Conservation (phyloP, 2,888 invertebrate genomes). For the Clanis bilineata region DNA sequence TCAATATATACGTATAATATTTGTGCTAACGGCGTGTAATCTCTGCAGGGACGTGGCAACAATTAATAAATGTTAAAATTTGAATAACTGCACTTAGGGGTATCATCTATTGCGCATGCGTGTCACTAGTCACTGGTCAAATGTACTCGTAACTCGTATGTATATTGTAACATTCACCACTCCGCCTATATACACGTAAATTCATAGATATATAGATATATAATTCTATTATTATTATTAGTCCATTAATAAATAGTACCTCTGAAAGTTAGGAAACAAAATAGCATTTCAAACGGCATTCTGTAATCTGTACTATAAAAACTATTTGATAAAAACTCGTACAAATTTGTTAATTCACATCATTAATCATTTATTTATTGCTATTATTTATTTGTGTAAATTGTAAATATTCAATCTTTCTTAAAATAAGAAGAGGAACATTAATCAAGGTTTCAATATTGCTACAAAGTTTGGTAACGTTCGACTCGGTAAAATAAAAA, state of each 20-base stretch:
- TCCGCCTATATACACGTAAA: slow-evolving; percentile 73
- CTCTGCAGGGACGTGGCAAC: slow-evolving; percentile 71
- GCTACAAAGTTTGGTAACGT: slow-evolving; percentile 78
- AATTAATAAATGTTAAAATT: slow-evolving; percentile 78
- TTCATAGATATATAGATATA: slow-evolving; percentile 84
- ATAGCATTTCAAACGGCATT: slow-evolving; percentile 74
- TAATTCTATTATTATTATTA: slow-evolving; percentile 78
- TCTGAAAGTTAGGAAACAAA: slow-evolving; percentile 84
- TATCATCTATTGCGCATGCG: slow-evolving; percentile 61
- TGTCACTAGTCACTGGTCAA: not conserved
- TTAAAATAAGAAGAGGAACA: slow-evolving; percentile 83
- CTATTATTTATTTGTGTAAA: slow-evolving; percentile 76
- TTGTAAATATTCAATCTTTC: slow-evolving; percentile 82
- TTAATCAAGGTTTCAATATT: slow-evolving; percentile 79
- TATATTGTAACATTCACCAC: slow-evolving; percentile 62
- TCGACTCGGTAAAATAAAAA: slow-evolving; percentile 66
- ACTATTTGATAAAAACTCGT: slow-evolving; percentile 81
- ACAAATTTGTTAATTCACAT: slow-evolving; percentile 79
- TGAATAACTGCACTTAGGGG: slow-evolving; percentile 82
- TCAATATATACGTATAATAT: slow-evolving; percentile 44
- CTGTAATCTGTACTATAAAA: slow-evolving; percentile 71
- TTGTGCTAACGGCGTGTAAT: slow-evolving; percentile 78
- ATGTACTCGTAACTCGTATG: slow-evolving; percentile 39
- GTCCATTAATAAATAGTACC: slow-evolving; percentile 80
- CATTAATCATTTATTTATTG: slow-evolving; percentile 76